Evolutionary conservation across 2,113 vertebrate genomes (phyloP).

Genomic region (Carettochelys insculpta): DNA sequence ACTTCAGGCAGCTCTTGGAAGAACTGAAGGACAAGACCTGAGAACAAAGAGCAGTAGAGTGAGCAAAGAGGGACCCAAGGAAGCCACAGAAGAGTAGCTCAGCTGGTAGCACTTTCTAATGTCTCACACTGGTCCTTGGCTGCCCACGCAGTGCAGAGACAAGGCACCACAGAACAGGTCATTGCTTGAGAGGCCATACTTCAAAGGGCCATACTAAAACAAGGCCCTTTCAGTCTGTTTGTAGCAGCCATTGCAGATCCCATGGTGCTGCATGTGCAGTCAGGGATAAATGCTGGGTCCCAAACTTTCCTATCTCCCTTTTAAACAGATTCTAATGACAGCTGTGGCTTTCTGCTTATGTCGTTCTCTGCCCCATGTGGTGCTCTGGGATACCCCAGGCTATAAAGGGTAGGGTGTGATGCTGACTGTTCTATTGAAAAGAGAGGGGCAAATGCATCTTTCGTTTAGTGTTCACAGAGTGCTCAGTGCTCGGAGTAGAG

Average conservation of each 20-base stretch:
- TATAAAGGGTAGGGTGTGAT: background rate
- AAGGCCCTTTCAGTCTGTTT: background rate
- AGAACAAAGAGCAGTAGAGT: slow-evolving; percentile 7
- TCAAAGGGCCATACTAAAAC: background rate
- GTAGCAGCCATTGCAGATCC: background rate
- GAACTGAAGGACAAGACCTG: slow-evolving; percentile 22
- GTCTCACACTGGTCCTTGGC: background rate
- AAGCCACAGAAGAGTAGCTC: slow-evolving; percentile 10
- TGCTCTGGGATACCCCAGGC: slow-evolving; percentile 21
- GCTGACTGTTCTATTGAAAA: slow-evolving; percentile 18
- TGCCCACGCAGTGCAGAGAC: background rate
- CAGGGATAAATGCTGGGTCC: background rate
- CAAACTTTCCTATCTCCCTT: background rate
- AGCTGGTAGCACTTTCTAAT: slow-evolving; percentile 24
- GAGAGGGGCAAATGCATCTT: slow-evolving; percentile 9
- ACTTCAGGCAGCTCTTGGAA: background rate
- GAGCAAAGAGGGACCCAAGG: background rate
- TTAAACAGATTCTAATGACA: background rate
- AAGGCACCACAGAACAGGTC: background rate
- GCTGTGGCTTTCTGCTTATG: too few relatives aligned
- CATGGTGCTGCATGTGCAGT: background rate
- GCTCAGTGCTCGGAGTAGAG: background rate
- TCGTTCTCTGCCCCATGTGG: background rate
- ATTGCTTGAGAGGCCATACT: background rate
- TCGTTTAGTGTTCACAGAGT: background rate